Evolutionary conservation across 2,888 invertebrate species (phyloP).

Genomic region (Drosophila recens): DNA sequence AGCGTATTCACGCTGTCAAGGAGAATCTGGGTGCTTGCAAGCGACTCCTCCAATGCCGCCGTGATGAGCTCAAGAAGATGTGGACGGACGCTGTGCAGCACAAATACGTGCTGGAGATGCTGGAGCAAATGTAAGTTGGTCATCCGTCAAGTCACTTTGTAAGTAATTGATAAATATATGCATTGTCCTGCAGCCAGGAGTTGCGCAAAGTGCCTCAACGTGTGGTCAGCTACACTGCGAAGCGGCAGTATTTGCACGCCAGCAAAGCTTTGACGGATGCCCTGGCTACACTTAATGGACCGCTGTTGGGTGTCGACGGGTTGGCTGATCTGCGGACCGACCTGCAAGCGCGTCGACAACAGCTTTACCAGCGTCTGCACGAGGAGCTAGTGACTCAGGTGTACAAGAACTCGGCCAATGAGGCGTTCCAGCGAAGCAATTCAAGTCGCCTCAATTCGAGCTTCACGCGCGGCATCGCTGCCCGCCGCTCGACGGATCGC

Average conservation of each 20-base stretch:
- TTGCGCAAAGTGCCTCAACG: conserved; percentile 90
- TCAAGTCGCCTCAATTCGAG: conserved; percentile 87
- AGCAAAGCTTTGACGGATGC: conserved; percentile 93
- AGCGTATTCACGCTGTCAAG: conserved; percentile 91
- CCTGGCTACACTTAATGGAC: conserved; percentile 89
- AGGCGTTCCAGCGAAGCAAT: conserved; percentile 88
- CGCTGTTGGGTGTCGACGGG: conserved; percentile 93
- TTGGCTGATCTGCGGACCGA: conserved; percentile 92
- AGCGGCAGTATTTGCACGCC: conserved; percentile 93
- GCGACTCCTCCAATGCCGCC: conserved; percentile 93
- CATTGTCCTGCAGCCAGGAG: conserved; percentile 87
- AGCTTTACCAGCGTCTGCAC: conserved; percentile 89
- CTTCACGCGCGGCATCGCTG: conserved; percentile 87
- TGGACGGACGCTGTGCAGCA: conserved; percentile 99
- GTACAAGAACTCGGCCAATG: conserved; percentile 88
- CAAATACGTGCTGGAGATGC: conserved; percentile 93
- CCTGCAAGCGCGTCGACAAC: conserved; percentile 87
- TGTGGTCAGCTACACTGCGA: conserved; percentile 88
- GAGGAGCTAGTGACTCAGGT: conserved; percentile 91
- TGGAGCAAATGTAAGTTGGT: conserved; percentile 91
- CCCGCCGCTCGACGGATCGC: conserved; percentile 87
- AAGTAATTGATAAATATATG: no score
- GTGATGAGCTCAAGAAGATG: conserved; percentile 96
- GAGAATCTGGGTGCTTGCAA: conserved; percentile 94
- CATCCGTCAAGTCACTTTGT: conserved; percentile 20